Evolutionary conservation across 1,140 invertebrate species (phyloP).

Genomic region (Macrocentrus cingulum): DNA sequence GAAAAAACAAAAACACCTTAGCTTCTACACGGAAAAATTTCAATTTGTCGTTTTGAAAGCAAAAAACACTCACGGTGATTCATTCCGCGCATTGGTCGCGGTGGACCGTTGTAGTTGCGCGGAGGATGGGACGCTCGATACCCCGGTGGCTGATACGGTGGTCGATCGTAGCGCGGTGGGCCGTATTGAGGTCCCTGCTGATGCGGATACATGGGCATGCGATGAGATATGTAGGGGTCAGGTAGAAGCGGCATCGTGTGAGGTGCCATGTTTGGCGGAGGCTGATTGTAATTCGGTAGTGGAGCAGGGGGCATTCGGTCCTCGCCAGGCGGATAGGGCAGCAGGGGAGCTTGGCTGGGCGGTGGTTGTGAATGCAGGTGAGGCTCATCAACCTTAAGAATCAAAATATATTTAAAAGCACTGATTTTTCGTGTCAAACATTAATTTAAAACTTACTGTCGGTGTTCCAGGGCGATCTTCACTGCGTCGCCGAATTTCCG

Average conservation of each 20-base stretch:
- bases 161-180: slow-evolving; percentile 49
- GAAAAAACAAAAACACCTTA: background rate
- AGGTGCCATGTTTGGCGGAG: slow-evolving; percentile 47
- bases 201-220: slow-evolving; percentile 54
- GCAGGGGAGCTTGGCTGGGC: slow-evolving; percentile 43
- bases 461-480: slow-evolving; percentile 72
- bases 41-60: background rate
- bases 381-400: slow-evolving; percentile 51
- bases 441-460: slow-evolving; percentile 60
- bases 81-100: slow-evolving; percentile 53
- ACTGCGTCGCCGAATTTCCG: slow-evolving; percentile 49
- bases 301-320: slow-evolving; percentile 46
- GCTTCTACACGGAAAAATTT: background rate
- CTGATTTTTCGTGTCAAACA: background rate
- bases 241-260: slow-evolving; percentile 51
- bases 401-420: slow-evolving; percentile 4
- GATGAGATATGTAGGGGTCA: slow-evolving; percentile 52
- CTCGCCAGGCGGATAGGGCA: slow-evolving; percentile 55
- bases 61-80: slow-evolving; percentile 46
- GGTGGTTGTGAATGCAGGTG: slow-evolving; percentile 46
- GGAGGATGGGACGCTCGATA: slow-evolving; percentile 48
- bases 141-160: slow-evolving; percentile 47
- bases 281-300: slow-evolving; percentile 48
- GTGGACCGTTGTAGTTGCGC: slow-evolving; percentile 49
- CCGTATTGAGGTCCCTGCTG: slow-evolving; percentile 55